Conservation (phyloP, 2,113 vertebrate genomes). For the Quiscalus mexicanus region DNA sequence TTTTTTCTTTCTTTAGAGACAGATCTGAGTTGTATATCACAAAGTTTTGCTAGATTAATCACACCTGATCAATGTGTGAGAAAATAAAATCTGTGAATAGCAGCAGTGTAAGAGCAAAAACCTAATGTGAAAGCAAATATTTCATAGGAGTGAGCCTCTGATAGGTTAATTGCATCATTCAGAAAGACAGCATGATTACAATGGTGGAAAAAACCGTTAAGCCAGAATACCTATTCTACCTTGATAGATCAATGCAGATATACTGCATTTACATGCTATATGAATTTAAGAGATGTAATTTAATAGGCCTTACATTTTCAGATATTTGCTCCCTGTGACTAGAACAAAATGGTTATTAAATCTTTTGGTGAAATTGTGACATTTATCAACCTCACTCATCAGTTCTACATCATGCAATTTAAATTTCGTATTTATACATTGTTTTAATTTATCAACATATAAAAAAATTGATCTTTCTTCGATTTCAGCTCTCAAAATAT, state of each 20-base stretch:
- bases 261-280: not conserved
- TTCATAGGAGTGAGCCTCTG: not conserved
- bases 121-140: not conserved
- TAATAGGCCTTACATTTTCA: not conserved
- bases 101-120: not conserved
- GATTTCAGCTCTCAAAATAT: not conserved
- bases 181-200: not conserved
- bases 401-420: not conserved
- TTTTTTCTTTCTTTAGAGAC: not conserved
- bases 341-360: not conserved
- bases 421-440: not conserved
- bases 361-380: not conserved
- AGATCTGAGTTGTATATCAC: not conserved
- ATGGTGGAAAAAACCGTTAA: not conserved
- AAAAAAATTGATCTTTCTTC: not conserved
- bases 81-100: not conserved
- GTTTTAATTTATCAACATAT: not conserved
- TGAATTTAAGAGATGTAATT: not conserved
- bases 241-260: not conserved
- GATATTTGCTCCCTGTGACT: not conserved
- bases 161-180: not conserved
- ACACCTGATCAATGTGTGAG: not conserved
- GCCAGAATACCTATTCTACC: not conserved
- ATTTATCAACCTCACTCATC: not conserved
- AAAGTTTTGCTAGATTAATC: not conserved